These are phyloP conservation scores for Alectura lathami DNA, from an alignment of 2,113 vertebrate genomes.

Conservation along the genomic window DNA sequence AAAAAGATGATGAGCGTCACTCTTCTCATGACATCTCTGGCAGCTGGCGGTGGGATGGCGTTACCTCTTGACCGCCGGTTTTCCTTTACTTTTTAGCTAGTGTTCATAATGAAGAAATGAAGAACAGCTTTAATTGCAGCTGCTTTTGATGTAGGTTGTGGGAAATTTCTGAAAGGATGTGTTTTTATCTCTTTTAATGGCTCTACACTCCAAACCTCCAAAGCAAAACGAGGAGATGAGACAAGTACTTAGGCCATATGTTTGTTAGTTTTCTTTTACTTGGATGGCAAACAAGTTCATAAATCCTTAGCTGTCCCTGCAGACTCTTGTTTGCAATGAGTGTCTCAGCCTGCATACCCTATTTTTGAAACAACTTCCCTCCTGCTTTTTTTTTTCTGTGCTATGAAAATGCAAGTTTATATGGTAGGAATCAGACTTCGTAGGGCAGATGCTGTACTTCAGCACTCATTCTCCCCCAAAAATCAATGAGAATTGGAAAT, in stretches of 20 bases:
- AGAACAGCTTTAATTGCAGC: neutral
- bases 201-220: neutral
- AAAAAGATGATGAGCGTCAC: neutral
- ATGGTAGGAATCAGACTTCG: neutral
- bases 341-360: neutral
- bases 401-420: neutral
- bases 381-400: neutral
- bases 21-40: neutral
- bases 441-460: neutral
- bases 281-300: neutral
- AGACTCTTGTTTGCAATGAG: neutral
- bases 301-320: neutral
- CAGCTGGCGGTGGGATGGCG: neutral
- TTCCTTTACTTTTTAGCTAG: constrained; percentile 3
- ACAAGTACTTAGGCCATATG: neutral
- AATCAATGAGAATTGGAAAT: neutral
- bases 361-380: neutral
- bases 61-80: constrained; percentile 5
- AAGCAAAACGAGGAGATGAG: neutral
- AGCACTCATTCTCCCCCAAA: neutral
- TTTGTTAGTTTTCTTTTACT: neutral
- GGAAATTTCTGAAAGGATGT: neutral
- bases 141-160: neutral
- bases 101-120: constrained; percentile 47
- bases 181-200: neutral